A percentile compares a stretch with the other conserved stretches of the same genome.
Evolutionary conservation across 2,113 vertebrate genomes (phyloP).

Genomic region (Copsychus sechellarum): DNA sequence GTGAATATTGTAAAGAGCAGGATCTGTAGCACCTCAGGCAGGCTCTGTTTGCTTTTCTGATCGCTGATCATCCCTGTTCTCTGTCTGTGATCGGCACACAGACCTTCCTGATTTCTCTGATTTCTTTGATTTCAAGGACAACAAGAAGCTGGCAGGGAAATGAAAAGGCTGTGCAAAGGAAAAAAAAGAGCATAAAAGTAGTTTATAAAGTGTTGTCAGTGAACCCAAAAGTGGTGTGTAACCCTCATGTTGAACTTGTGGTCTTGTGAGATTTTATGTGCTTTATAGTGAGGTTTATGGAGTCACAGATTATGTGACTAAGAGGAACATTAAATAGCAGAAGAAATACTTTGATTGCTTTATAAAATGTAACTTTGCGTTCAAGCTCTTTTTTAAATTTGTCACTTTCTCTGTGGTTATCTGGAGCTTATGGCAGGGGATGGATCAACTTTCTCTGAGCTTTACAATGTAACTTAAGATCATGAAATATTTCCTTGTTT

Average conservation of each 20-base stretch:
- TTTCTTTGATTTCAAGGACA: not conserved
- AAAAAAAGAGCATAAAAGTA: not conserved
- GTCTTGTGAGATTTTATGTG: not conserved
- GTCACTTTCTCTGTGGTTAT: not conserved
- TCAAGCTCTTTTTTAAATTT: not conserved
- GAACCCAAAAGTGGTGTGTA: not conserved
- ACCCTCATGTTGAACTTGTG: not conserved
- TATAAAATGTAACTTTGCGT: not conserved
- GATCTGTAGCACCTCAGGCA: not conserved
- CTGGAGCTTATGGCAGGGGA: not conserved
- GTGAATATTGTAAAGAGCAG: not conserved
- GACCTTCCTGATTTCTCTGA: not conserved
- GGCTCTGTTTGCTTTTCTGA: not conserved
- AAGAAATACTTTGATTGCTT: not conserved
- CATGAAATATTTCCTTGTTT: not conserved
- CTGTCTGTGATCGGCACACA: not conserved
- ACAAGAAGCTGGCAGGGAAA: not conserved
- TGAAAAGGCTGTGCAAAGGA: not conserved
- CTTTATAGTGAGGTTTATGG: not conserved
- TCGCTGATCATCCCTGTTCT: not conserved
- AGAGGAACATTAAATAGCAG: not conserved
- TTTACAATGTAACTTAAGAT: not conserved
- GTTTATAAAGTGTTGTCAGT: not conserved
- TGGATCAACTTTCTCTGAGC: not conserved
- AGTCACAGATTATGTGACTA: not conserved